Evolutionary conservation across 2,113 vertebrate species (phyloP), one percentile per base, ranked within the genome.

Genomic region (Brevimyrus niger): DNA sequence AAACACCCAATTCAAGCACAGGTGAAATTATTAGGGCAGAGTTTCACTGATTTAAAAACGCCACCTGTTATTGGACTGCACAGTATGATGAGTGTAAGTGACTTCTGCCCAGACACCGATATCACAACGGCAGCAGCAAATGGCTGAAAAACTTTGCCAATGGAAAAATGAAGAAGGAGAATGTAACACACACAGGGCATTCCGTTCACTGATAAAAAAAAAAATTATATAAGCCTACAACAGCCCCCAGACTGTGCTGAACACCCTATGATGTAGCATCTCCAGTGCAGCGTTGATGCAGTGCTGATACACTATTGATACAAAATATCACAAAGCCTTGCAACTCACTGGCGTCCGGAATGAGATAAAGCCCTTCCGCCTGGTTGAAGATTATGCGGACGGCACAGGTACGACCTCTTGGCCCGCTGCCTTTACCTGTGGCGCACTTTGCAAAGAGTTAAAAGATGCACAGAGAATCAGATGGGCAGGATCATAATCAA

Each of bases 401-500:
- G 38, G 47, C 21, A 55, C 35, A 47, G 86, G 86, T 27, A 83
- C n/a, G 50, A 15, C 51, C 55, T 42, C 58, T 35, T n/a, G 38
- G 17, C 87, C 89, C 15, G 13, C 15, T 35, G 86, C 23, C 38
- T 13, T 50, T 83, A 83, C 86, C 48, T 88, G 89, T 19, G 61
- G 83, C 31, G 47, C 83, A 46, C 42, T 51, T 51, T 46, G 87
- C 89, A 87, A 80, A 91, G 89, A 88, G 73, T 88, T 86, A 90
- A 88, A 90, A 89, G 86, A 87, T 87, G 42, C 86, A 48, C 7
- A 17, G 51, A 89, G 88, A 89, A 91, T 91, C 89, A 85, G 91
- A 90, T 90, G 90, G 69, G 55, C 89, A 89, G 84, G 85, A 82
- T 83, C 87, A 88, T 86, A 90, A 90, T 91, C 90, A 87, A 88